phyloP scores from a whole-genome alignment of 1,140 invertebrate species.

The Calosoma granatense region DNA sequence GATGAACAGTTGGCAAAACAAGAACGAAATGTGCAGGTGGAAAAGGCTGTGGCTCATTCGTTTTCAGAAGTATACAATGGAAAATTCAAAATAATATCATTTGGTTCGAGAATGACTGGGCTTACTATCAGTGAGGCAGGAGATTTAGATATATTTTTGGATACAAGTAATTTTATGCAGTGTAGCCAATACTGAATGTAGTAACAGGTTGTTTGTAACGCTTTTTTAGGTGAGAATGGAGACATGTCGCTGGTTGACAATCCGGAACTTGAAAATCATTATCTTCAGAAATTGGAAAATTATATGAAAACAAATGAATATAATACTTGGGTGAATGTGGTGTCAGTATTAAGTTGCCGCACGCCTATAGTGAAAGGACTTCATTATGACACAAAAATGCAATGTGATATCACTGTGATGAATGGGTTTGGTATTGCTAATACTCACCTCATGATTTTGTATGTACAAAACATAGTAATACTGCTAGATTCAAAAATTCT shows the following conservation, averaged over 20 bases:
- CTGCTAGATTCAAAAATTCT: not conserved
- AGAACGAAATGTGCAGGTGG: not conserved
- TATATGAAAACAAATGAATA: not conserved
- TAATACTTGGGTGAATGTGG: not conserved
- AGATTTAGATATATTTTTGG: conserved; percentile 3
- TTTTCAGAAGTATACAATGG: not conserved
- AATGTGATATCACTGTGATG: not conserved
- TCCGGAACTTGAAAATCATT: not conserved
- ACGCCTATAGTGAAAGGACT: not conserved
- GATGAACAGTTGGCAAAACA: not conserved
- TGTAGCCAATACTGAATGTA: no score
- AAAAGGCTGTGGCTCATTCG: not conserved
- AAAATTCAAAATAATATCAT: not conserved
- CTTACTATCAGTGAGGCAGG: not conserved
- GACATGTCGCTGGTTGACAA: not conserved
- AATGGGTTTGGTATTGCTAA: not conserved
- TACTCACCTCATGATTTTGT: not conserved
- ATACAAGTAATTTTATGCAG: conserved; percentile 1
- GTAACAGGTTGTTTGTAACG: no score
- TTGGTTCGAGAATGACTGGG: not conserved
- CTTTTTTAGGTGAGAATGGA: not conserved
- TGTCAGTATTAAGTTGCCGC: not conserved
- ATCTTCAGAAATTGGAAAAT: not conserved
- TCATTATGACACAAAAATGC: not conserved
- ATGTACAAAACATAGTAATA: not conserved